Conservation (phyloP, 2,888 invertebrate genomes). For the Eilema sororculum region DNA sequence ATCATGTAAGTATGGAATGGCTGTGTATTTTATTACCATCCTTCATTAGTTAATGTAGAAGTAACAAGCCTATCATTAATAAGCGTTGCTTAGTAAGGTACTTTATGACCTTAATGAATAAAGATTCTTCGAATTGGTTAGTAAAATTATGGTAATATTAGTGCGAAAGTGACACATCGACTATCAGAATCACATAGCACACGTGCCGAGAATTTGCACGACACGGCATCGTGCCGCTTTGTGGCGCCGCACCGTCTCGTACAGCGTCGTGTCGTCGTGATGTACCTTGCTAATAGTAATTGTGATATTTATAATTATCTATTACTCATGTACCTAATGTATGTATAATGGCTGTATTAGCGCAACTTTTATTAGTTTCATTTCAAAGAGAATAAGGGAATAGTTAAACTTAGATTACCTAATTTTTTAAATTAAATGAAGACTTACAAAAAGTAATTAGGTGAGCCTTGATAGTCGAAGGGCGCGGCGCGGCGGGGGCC, state of each 20-base stretch:
- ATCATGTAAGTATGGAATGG: neutral
- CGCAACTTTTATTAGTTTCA: neutral
- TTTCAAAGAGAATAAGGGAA: neutral
- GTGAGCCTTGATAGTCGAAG: neutral
- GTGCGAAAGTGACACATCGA: neutral
- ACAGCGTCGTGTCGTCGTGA: neutral
- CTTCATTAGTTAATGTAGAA: too few species aligned
- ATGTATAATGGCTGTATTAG: neutral
- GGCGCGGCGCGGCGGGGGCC: too few species aligned
- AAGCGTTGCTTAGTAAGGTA: neutral
- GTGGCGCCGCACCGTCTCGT: neutral
- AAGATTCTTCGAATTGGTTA: neutral
- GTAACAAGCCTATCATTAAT: neutral
- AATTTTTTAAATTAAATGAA: too few species aligned
- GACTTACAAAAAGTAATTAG: too few species aligned
- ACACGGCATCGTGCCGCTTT: neutral
- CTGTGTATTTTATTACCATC: neutral
- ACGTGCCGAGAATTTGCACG: neutral
- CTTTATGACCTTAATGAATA: neutral
- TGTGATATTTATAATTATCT: too few species aligned
- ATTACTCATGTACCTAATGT: neutral
- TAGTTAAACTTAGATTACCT: neutral
- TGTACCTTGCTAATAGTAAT: neutral
- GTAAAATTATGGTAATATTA: neutral
- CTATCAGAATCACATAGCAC: neutral